Base-by-base conservation (phyloP, 2,113 vertebrate genomes). In the Zingel zingel region DNA sequence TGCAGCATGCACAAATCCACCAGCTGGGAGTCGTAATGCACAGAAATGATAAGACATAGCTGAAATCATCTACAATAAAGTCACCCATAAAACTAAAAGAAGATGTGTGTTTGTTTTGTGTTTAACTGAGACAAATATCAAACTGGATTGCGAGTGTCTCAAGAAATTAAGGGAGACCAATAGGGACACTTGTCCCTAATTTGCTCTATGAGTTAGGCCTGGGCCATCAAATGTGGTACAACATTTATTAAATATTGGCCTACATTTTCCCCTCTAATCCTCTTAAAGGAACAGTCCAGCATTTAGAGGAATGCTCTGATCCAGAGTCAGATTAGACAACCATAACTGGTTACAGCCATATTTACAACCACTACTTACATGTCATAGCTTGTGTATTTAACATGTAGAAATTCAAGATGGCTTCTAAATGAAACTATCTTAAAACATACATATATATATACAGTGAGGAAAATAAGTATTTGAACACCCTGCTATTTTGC, bases 21-120 rank as follows among this genome's bases (percentile, higher is more conserved):
- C 87, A 86, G 81, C 91, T 83, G 82, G 78, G 81, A 67, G 68
- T 87, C 78, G 86, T 81, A 92, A 87, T 83, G 51, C 75, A 85
- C 77, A 89, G 76, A 79, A 82, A 85, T 66, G 54, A 89, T 79
- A 86, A 90, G 80, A 81, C 64, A 86, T 80, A 58, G 50, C 58
- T 68, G 77, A 84, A 82, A 79, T 87, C 61, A 11, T 75, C 39
- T 19, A 14, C 48, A 58, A 66, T 80, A 43, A 67, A 85, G 51
- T 70, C 10, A 16, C 43, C 61, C 51, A 68, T 48, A 74, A 81
- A 82, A 79, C 48, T 58, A 45, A 61, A 43, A 39, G 4, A 64
- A 64, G 36, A 48, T 48, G 8, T 36, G 15, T 56, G 59, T 77
- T 15, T 58, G 19, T 72, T n/a, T 39, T 79, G 21, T 74, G 18